Evolutionary conservation across 2,797 vertebrate species (phyloP).

Genomic region (Argya squamiceps): DNA sequence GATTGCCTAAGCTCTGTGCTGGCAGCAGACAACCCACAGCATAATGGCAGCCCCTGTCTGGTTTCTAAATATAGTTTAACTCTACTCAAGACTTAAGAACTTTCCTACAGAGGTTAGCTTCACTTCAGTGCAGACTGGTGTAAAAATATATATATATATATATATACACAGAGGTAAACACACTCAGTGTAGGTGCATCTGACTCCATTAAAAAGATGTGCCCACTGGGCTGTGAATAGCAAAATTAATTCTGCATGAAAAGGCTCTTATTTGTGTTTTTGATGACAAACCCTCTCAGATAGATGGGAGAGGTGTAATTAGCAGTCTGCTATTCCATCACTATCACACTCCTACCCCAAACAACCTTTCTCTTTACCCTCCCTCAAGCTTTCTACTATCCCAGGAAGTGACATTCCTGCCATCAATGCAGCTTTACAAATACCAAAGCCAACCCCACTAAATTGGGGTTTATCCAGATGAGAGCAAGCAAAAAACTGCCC

Average conservation of each 20-base stretch:
- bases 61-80: background rate
- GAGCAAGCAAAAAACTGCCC: background rate
- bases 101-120: background rate
- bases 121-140: background rate
- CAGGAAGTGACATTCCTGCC: background rate
- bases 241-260: slow-evolving; percentile 33
- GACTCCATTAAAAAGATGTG: slow-evolving; percentile 11
- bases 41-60: background rate
- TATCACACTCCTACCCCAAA: background rate
- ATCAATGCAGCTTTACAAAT: background rate
- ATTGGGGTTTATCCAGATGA: background rate
- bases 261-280: background rate
- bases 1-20: background rate
- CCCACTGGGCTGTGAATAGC: background rate
- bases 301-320: background rate
- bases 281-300: background rate
- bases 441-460: background rate
- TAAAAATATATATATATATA: background rate
- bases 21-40: background rate
- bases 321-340: background rate
- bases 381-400: background rate
- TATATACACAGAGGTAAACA: background rate
- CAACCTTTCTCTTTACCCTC: background rate
- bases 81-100: background rate
- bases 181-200: background rate